Base-by-base conservation (phyloP, 2,888 invertebrate genomes). In the Xylophagus ater region DNA sequence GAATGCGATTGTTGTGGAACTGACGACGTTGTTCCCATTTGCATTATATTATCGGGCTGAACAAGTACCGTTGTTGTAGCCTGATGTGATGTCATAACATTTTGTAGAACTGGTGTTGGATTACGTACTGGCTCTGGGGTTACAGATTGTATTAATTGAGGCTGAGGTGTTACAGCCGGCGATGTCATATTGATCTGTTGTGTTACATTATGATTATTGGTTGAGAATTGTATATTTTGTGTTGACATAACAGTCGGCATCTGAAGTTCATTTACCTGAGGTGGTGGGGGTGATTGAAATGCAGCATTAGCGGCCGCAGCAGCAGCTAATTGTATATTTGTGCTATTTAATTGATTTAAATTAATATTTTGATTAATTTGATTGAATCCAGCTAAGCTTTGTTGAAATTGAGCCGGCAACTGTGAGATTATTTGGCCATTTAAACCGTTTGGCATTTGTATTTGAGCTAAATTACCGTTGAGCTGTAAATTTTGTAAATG, bases 371-470 rank as follows among this genome's bases (percentile, higher is more conserved):
- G 52, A 35, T 53, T 49, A 25, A 49, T 35, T 35, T 53, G 54
- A 42, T 62, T 61, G 23, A 58, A 58, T 14, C 46, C 45, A 14
- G 46, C 41, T 12, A 64, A 44, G 25, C 57, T 61, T 44, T 65
- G 65, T 38, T 63, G 64, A 43, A 62, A 58, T 40, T 62, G 62
- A n/a, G 60, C 53, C 4, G 62, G 62, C 43, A 65, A 40, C 45
- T 65, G 64, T 1, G 64, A 64, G 23, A 65, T 56, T 34, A 59
- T 52, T 41, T 47, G 49, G 9, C 60, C 55, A 21, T 61, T 59
- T 28, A 64, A 48, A 5, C 65, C 65, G 43, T 63, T 65, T 44
- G 64, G 63, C 64, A 65, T 62, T 52, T 65, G 65, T 33, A 65
- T 64, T 50, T 65, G 65, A 15, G 63, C 54, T 37, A 63, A 56